These are phyloP conservation scores for Dinocampus coccinellae DNA, from an alignment of 2,888 invertebrate species.

Conservation along the genomic window DNA sequence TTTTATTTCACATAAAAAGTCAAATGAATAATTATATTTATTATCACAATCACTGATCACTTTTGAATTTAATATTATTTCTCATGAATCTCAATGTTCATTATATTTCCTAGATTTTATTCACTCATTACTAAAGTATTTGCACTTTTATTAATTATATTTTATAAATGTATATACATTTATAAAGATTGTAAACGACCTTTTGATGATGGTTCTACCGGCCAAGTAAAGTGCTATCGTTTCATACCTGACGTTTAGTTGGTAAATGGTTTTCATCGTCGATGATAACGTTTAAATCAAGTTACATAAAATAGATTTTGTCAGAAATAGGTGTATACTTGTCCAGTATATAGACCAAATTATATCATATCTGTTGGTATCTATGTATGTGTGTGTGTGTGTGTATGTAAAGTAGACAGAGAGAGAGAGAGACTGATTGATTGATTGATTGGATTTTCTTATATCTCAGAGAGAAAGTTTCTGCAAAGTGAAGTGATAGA, in stretches of 20 bases:
- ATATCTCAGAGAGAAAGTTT: too few species aligned
- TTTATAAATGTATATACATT: background rate
- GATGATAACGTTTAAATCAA: constrained; percentile 64
- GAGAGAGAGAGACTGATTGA: too few species aligned
- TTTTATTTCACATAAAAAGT: background rate
- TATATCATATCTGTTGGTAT: too few species aligned
- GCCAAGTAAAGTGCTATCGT: constrained; percentile 10
- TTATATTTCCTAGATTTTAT: background rate
- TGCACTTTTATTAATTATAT: background rate
- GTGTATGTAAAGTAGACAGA: too few species aligned
- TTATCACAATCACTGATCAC: too few species aligned
- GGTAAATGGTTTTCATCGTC: constrained; percentile 58
- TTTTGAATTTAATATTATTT: too few species aligned
- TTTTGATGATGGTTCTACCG: background rate
- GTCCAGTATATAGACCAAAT: background rate
- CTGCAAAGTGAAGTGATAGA: too few species aligned
- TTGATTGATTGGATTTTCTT: too few species aligned
- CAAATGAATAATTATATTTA: background rate
- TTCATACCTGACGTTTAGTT: constrained; percentile 25
- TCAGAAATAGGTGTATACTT: constrained; percentile 62
- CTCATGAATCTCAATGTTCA: background rate
- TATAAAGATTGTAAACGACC: constrained; percentile 18
- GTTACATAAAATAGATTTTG: constrained; percentile 65
- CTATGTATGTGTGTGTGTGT: too few species aligned
- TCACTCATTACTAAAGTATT: background rate